Percentiles rank a stretch among this genome's conserved stretches.
Conservation (phyloP, 2,888 invertebrate genomes). For the Dicycla oo region DNA sequence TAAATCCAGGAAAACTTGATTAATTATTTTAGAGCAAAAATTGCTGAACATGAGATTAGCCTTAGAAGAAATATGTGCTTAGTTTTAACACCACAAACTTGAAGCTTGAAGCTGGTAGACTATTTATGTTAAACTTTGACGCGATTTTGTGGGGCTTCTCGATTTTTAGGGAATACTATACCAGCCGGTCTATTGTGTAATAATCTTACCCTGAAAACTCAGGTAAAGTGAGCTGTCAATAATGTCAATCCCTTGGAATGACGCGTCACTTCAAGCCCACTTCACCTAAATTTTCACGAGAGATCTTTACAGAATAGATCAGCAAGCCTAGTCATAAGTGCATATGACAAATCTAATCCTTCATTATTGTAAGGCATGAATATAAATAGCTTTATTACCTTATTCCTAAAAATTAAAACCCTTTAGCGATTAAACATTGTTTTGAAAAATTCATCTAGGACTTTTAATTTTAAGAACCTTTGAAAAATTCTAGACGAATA, state of each 20-base stretch:
- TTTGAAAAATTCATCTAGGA: not conserved
- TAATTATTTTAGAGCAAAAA: slow-evolving; percentile 76
- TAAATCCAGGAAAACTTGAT: slow-evolving; percentile 72
- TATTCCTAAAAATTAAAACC: not conserved
- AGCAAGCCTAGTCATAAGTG: not conserved
- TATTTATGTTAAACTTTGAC: slow-evolving; percentile 49
- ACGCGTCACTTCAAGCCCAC: not conserved
- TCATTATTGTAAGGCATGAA: not conserved
- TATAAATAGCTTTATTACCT: not conserved
- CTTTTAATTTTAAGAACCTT: not conserved
- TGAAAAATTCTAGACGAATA: not conserved
- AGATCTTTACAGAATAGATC: not conserved
- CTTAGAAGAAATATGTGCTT: slow-evolving; percentile 72
- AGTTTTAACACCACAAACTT: slow-evolving; percentile 78
- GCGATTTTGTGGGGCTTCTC: slow-evolving; percentile 59
- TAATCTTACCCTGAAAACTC: not conserved
- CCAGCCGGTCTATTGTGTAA: too few relatives aligned
- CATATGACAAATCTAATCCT: not conserved
- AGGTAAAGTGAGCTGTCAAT: not conserved
- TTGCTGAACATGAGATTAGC: slow-evolving; percentile 76
- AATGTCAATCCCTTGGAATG: not conserved
- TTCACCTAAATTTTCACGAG: too few relatives aligned
- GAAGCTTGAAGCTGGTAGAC: slow-evolving; percentile 61
- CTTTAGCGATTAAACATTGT: not conserved
- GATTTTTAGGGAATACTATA: not conserved